These are phyloP conservation scores for Patiria pectinifera DNA, from an alignment of 53 echinoderm and acorn worm species.

Conservation along the genomic window DNA sequence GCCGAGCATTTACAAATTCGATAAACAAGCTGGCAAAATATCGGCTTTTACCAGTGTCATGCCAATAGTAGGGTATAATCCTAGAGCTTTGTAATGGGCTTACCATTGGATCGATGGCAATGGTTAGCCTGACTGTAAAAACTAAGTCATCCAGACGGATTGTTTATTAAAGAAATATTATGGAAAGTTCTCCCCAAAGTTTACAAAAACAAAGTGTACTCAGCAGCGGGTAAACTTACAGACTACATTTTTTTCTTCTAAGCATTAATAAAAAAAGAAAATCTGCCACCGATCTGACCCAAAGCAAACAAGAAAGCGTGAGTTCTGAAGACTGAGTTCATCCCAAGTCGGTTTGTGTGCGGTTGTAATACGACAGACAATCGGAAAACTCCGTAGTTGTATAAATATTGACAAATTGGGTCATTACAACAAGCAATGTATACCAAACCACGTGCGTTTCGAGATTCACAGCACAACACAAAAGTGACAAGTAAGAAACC, in stretches of 20 bases:
- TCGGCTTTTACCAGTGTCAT: not conserved
- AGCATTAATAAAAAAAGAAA: not conserved
- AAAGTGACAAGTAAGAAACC: slow-evolving; percentile 55
- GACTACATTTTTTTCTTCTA: not conserved
- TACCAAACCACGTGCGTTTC: slow-evolving; percentile 41
- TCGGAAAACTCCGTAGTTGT: slow-evolving; percentile 31
- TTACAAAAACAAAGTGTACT: slow-evolving; percentile 53
- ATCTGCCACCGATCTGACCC: slow-evolving; percentile 35
- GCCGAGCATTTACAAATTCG: not conserved
- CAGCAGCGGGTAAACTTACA: slow-evolving; percentile 14
- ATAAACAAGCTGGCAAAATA: slow-evolving; percentile 10
- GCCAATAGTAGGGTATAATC: not conserved
- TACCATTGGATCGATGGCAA: slow-evolving; percentile 10
- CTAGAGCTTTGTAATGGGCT: not conserved
- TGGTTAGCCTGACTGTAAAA: not conserved
- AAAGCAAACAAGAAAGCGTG: slow-evolving; percentile 58
- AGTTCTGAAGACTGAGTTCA: slow-evolving; percentile 40
- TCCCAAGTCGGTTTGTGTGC: slow-evolving; percentile 39
- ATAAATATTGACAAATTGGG: slow-evolving; percentile 47
- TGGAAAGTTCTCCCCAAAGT: slow-evolving; percentile 21
- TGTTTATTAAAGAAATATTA: slow-evolving; percentile 63
- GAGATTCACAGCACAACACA: slow-evolving; percentile 46
- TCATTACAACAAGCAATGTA: not conserved
- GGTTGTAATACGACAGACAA: slow-evolving; percentile 19
- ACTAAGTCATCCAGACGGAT: slow-evolving; percentile 14